Evolutionary conservation across 2,113 vertebrate species (phyloP), one percentile per base, ranked within the genome.

Genomic region (Carassius carassius): DNA sequence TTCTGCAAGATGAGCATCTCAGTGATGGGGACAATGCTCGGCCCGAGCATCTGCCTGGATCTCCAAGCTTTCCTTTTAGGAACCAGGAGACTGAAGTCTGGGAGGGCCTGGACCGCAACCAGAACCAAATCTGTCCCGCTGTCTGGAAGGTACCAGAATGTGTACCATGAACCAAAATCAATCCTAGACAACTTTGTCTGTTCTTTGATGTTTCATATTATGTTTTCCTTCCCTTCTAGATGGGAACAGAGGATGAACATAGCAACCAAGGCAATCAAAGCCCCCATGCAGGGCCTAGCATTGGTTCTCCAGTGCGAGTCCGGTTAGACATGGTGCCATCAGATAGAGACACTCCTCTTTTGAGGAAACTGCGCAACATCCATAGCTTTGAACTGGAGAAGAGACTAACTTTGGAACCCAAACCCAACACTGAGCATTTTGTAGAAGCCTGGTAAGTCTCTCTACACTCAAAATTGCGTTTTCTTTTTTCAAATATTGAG

Each of bases 361-460:
- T 99, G 89, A 96, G 97, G 14, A 99, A 98, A 90, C 92, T 99
- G 35, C 96, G 97, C 72, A 97, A 97, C 78, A 97, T 99, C 84
- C 97, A 98, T 91, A 99, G 97, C 91, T 97, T 99, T 88, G 98
- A 99, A 85, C 92, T 98, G 90, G 98, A 99, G 91, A 97, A 95
- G 87, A 95, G 94, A 76, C 91, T 97, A 56, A 95, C 93, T 0
- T 86, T 99, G 85, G 98, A 99, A 89, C 92, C 97, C 74, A 99
- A 99, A 88, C 96, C 96, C 23, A 96, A 96, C 87, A 90, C 96
- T 0, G 97, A 99, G 65, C 96, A 96, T 83, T 97, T 97, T 90
- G 91, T 97, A 86, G 97, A 98, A 87, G 92, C 94, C 37, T 95
- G 97, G 98, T 99, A 83, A 79, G 92, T 83, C 63, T 73, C 63